Evolutionary conservation across 2,113 vertebrate genomes (phyloP).

Genomic region (Rattus rattus): DNA sequence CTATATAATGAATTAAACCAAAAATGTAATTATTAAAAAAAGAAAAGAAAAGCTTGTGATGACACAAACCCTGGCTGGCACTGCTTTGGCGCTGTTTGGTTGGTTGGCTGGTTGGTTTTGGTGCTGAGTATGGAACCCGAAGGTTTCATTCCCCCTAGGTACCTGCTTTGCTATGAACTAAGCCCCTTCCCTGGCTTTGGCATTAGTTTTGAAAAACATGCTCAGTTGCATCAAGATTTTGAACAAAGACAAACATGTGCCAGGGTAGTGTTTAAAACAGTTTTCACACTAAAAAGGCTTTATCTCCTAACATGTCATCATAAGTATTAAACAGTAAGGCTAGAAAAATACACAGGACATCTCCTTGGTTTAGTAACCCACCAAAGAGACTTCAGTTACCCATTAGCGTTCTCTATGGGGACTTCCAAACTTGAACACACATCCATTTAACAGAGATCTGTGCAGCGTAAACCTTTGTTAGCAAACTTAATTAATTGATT

Average conservation of each 20-base stretch:
- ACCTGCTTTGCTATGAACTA: not conserved
- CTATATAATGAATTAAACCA: constrained; percentile 6
- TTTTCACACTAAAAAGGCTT: not conserved
- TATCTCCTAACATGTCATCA: not conserved
- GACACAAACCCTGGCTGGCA: too few relatives aligned
- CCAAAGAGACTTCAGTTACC: not conserved
- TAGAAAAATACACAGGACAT: not conserved
- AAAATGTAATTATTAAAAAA: not conserved
- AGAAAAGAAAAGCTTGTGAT: not conserved
- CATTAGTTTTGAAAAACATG: not conserved
- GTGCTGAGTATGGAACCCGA: not conserved
- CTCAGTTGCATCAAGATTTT: constrained; percentile 8
- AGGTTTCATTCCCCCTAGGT: not conserved
- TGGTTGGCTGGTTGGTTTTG: not conserved
- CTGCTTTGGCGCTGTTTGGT: not conserved
- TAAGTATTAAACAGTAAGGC: not conserved
- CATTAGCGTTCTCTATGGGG: not conserved
- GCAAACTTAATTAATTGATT: not conserved
- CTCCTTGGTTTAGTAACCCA: not conserved
- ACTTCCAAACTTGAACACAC: not conserved
- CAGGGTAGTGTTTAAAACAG: not conserved
- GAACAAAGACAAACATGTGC: not conserved
- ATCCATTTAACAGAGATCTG: not conserved
- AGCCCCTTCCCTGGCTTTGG: fast-evolving
- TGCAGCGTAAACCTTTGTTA: not conserved